Percentiles rank a stretch among this genome's conserved stretches.
Evolutionary conservation across 2,888 invertebrate genomes (phyloP).

Genomic region (Melanchra persicariae): DNA sequence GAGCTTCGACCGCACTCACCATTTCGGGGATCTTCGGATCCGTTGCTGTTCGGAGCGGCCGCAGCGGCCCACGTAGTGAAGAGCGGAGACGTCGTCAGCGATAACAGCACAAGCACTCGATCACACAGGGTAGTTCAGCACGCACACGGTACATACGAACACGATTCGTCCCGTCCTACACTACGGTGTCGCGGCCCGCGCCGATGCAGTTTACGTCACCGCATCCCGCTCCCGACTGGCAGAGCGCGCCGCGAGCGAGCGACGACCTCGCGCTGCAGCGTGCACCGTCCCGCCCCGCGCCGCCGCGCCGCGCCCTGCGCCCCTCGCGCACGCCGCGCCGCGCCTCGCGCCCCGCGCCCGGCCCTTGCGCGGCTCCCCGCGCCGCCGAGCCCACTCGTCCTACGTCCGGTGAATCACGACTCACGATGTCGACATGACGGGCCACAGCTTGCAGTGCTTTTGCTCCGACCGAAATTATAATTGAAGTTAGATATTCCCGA

Average conservation of each 20-base stretch:
- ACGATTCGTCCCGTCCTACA: constrained; percentile 90
- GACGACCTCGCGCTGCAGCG: constrained; percentile 90
- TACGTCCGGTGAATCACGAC: constrained; percentile 84
- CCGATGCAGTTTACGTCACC: constrained; percentile 91
- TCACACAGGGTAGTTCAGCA: constrained; percentile 83
- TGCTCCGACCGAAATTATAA: constrained; percentile 67
- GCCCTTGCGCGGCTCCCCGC: constrained; percentile 73
- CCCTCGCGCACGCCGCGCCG: constrained; percentile 64
- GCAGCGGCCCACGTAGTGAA: constrained; percentile 86
- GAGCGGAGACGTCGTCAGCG: constrained; percentile 85
- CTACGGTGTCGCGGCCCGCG: constrained; percentile 88
- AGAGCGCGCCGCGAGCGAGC: constrained; percentile 84
- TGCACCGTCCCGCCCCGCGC: constrained; percentile 86
- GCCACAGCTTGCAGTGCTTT: constrained; percentile 69
- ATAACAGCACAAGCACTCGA: constrained; percentile 82
- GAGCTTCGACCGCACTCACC: constrained; percentile 90
- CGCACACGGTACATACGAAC: constrained; percentile 82
- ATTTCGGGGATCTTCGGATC: constrained; percentile 87
- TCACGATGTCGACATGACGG: constrained; percentile 75
- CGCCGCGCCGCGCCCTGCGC: constrained; percentile 78
- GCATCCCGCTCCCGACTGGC: constrained; percentile 91
- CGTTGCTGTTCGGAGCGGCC: constrained; percentile 76
- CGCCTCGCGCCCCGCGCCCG: constrained; percentile 65
- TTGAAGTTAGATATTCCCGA: constrained; percentile 62
- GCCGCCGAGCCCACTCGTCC: constrained; percentile 76